Percentiles rank a stretch among this genome's conserved stretches.
These are phyloP conservation scores for Drosophila mojavensis DNA, from an alignment of 1,140 invertebrate genomes.

Conservation along the genomic window DNA sequence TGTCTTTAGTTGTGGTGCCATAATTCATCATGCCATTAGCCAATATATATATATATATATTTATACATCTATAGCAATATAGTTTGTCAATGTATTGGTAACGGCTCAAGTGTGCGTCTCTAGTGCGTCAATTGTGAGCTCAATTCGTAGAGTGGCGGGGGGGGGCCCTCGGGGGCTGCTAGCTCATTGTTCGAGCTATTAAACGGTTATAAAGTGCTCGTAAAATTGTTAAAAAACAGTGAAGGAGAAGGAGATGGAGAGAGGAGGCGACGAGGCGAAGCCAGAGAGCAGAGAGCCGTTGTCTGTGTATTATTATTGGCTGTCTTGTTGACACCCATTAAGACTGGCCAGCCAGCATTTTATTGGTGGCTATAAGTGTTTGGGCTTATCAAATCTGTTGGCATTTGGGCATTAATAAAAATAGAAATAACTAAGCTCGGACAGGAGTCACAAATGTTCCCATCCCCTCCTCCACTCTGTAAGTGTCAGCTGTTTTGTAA, in stretches of 20 bases:
- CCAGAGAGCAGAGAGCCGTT: not conserved
- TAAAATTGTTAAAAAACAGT: slow-evolving; percentile 68
- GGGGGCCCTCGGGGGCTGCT: slow-evolving; percentile 7
- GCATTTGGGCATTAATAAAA: slow-evolving; percentile 69
- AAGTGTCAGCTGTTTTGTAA: slow-evolving; percentile 52
- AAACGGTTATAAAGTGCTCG: slow-evolving; percentile 80
- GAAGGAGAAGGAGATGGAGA: not conserved
- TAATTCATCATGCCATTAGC: slow-evolving; percentile 80
- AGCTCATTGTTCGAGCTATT: slow-evolving; percentile 75
- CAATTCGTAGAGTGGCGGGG: not conserved
- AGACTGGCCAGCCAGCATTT: slow-evolving; percentile 72
- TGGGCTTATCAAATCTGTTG: slow-evolving; percentile 76
- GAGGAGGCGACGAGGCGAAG: not conserved
- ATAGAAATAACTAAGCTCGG: slow-evolving; percentile 49
- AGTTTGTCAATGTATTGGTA: slow-evolving; percentile 47
- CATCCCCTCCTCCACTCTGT: not conserved
- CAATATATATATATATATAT: slow-evolving; percentile 43
- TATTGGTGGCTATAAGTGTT: slow-evolving; percentile 73
- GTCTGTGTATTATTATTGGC: slow-evolving; percentile 68
- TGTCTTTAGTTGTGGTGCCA: slow-evolving; percentile 52
- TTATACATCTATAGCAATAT: slow-evolving; percentile 20
- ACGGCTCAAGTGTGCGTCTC: slow-evolving; percentile 40
- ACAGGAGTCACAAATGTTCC: not conserved
- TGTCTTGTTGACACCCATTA: slow-evolving; percentile 75
- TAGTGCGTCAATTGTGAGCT: slow-evolving; percentile 56